Evolutionary conservation across 2,888 invertebrate genomes (phyloP).

Genomic region (Alcis repandata): DNA sequence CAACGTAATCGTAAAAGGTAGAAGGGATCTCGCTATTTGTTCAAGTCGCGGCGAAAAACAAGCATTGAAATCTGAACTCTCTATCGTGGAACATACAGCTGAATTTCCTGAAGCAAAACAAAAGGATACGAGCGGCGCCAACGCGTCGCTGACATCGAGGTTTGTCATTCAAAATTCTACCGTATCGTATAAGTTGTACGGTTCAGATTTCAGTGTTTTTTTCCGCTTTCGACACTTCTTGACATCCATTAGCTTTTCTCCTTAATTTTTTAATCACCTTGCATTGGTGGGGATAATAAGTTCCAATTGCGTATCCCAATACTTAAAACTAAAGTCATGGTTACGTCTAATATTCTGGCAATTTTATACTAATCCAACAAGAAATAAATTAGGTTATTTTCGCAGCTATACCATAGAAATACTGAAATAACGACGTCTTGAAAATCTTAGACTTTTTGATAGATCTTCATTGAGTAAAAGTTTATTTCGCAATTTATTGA

Average conservation of each 20-base stretch:
- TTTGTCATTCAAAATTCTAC: slow-evolving; percentile 3
- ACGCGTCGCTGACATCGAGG: neutral
- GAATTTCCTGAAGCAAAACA: neutral
- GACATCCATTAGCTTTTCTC: neutral
- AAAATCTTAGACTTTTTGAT: slow-evolving; percentile 13
- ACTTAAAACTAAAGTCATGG: slow-evolving; percentile 65
- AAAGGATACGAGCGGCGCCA: too few species aligned
- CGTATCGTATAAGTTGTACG: neutral
- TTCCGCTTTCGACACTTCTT: neutral
- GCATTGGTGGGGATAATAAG: slow-evolving; percentile 67
- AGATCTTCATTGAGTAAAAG: slow-evolving; percentile 15
- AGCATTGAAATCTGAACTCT: neutral
- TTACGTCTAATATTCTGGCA: slow-evolving; percentile 72
- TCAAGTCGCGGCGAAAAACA: neutral
- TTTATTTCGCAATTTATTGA: neutral
- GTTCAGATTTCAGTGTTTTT: neutral
- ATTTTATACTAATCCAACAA: slow-evolving; percentile 48
- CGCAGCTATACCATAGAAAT: slow-evolving; percentile 39
- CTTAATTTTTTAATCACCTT: slow-evolving; percentile 49
- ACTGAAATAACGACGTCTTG: slow-evolving; percentile 39
- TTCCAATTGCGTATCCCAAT: slow-evolving; percentile 47
- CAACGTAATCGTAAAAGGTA: slow-evolving; percentile 54
- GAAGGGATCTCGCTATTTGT: neutral
- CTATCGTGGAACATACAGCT: neutral
- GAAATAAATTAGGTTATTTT: slow-evolving; percentile 46